Base-by-base conservation (phyloP, 1,140 invertebrate genomes). In the Anastrepha ludens region DNA sequence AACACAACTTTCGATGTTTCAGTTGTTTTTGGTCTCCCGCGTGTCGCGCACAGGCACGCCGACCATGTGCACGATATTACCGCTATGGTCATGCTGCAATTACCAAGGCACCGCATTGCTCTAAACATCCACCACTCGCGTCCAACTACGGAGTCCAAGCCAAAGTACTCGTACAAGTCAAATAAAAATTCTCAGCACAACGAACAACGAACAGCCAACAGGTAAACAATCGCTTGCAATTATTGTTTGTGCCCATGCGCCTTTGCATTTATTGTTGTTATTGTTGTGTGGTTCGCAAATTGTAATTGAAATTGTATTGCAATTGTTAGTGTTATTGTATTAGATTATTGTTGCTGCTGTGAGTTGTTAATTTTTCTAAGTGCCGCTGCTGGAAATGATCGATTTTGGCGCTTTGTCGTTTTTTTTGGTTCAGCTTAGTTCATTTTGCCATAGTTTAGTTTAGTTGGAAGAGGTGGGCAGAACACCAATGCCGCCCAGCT, bases 21-120 rank as follows among this genome's bases (percentile, higher is more conserved):
- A 74, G 39, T n/a, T 47, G 70, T 41, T 13, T 44, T 55, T n/a
- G 44, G 15, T n/a, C 17, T 5, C 8, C 2, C 47, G 70, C 15
- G n/a, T 55, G 17, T 17, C 17, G 17, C 70, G 41, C 70, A 17
- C 70, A 3, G 11, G 17, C 74, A 81, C n/a, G 74, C 44, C 74
- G 17, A 20, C 8, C 44, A 58, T 81, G 74, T 81, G 44, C 74
- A 81, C 74, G 74, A 81, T 81, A 55, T 81, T 81, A 41, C 47
- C 47, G 74, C 74, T 81, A 11, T 81, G 74, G 74, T 81, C 47
- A 81, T 81, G 74, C 55, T 47, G 74, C 74, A 81, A 81, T 81
- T 81, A 81, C 74, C n/a, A 81, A 78, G 41, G n/a, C 7, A 47
- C 7, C n/a, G 47, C 7, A 15, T 44, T 13, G 70, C 17, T 15